Percentiles rank a stretch among this genome's conserved stretches.
phyloP scores from a whole-genome alignment of 2,113 vertebrate genomes.

The Butorides virescens region DNA sequence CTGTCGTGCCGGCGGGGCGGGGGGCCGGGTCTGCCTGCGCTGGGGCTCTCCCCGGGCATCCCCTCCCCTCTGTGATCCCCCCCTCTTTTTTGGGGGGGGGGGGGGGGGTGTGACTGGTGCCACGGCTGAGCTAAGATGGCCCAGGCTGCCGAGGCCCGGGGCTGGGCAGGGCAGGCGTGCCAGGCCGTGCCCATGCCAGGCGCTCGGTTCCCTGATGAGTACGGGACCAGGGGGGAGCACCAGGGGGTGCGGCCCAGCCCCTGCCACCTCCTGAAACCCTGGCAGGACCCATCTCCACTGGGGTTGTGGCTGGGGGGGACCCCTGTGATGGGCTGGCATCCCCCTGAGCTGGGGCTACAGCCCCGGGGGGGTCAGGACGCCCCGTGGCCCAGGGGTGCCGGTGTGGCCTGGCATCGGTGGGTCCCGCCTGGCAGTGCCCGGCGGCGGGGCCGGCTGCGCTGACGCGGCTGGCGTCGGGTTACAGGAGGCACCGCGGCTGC shows the following conservation, averaged over 20 bases:
- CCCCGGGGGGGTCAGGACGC: neutral
- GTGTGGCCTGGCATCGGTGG: neutral
- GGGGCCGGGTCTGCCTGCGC: neutral
- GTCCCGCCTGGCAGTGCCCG: neutral
- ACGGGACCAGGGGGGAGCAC: neutral
- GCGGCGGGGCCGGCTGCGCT: neutral
- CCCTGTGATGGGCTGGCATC: neutral
- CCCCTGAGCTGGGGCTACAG: neutral
- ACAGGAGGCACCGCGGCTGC: neutral
- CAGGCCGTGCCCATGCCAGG: neutral
- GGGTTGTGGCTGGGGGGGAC: neutral
- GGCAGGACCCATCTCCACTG: neutral
- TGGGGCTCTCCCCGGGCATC: neutral
- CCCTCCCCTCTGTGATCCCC: no score
- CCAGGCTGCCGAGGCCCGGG: neutral
- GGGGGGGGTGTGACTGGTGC: neutral
- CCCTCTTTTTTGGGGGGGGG: neutral
- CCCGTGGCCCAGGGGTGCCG: fast-evolving
- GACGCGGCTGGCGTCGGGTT: neutral
- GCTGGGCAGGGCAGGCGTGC: neutral
- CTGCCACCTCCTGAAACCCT: neutral
- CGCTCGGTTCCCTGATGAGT: neutral
- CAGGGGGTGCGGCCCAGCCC: neutral
- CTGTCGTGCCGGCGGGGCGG: neutral
- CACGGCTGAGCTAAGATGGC: neutral